Base-by-base conservation (phyloP, 2,888 invertebrate species). In the Octonoba sinensis region DNA sequence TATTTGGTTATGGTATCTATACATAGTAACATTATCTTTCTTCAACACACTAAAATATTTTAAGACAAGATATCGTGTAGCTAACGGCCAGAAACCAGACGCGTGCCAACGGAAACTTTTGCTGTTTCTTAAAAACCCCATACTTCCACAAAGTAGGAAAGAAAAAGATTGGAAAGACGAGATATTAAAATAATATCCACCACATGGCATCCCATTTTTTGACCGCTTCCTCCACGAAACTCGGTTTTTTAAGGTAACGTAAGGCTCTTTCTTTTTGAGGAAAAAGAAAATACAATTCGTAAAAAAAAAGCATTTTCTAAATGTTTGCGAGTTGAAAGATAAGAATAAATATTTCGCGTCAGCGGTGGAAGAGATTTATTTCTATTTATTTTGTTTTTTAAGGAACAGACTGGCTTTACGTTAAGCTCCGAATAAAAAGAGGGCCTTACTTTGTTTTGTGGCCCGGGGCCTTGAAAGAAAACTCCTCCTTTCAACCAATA, bases 341-440 rank as follows among this genome's bases (percentile, higher is more conserved):
- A 75, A 75, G 74, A 75, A 75, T 75, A 75, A 74, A 75, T 66
- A 75, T 75, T 75, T 75, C 59, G 54, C 65, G 27, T 69, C 59
- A 44, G 56, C 46, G 24, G 22, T 24, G 36, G 22, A 56, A 27
- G 18, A 62, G 62, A 73, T 64, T 57, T 59, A n/a, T 69, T 36
- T 54, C 20, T 44, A 44, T 66, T n/a, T 22, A 22, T 24, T 22
- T 49, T 27, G 16, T 54, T 47, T 36, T 54, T 54, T n/a, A 44
- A 64, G 24, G 47, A 56, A 64, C 56, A 46, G 54, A 54, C 46
- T 70, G 64, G 62, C 64, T 77, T 70, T 64, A 54, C 56, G 77
- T 69, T 77, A 77, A 77, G 77, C 70, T 64, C 64, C 57, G 77
- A 77, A 77, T 77, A 70, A 77, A 70, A 70, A 77, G 64, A 46